Base-by-base conservation (phyloP, 1,140 invertebrate species). In the Drosophila funebris region DNA sequence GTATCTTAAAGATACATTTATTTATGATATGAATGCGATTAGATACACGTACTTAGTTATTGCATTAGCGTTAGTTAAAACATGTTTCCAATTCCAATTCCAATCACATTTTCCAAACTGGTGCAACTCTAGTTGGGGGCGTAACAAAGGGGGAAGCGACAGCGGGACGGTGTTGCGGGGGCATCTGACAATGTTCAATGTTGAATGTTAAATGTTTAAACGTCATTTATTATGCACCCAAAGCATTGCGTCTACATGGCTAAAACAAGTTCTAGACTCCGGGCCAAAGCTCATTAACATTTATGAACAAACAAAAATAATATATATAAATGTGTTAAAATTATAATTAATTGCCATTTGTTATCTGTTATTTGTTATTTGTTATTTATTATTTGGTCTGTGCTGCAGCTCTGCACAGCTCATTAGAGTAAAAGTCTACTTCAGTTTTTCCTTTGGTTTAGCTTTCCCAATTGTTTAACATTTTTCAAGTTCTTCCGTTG, bases 271-370 rank as follows among this genome's bases (percentile, higher is more conserved):
- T 76, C 63, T 73, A 27, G 29, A 33, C 37, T 9, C 48, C 14
- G 27, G 11, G 5, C 16, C 41, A 60, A 44, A 52, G 20, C 50
- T 57, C 50, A 70, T 69, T 68, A 63, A 68, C 61, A 73, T 41
- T 44, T 39, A 60, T 56, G 36, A 31, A 46, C 14, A 31, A 24
- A 24, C 0, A 29, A 13, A 33, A 29, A 24, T 18, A 7, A 4
- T 33, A 43, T 56, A 50, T 18, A 14, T 22, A 13, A 66, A 41
- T 80, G 56, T 71, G 67, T 66, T 67, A 50, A 69, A 68, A 60
- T 44, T 63, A 62, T 87, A 88, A 87, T 82, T 87, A 82, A 87
- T 88, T 82, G 70, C 69, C 61, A 57, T 66, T 64, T 43, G 7
- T 66, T 39, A 11, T 7, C 29, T 14, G 22, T 20, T 29, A 36